Conservation (phyloP, 2,797 vertebrate genomes). For the Pseudocheirus occidentalis region DNA sequence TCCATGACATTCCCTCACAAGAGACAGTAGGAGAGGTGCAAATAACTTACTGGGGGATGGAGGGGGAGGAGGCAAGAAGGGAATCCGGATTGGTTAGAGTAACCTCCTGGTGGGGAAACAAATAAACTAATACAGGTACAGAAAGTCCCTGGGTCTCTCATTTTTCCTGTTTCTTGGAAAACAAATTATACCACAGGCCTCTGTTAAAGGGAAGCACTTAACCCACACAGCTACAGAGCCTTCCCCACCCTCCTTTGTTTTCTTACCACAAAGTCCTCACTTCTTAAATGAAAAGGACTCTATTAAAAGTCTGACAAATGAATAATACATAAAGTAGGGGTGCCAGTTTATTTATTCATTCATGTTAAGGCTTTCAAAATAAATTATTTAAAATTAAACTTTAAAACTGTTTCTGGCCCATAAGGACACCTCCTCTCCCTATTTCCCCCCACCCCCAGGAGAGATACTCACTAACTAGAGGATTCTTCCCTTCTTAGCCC, state of each 20-base stretch:
- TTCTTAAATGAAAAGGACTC: constrained; percentile 61
- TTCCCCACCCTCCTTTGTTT: constrained; percentile 32
- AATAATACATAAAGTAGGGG: constrained; percentile 69
- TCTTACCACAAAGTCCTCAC: constrained; percentile 33
- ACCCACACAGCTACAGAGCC: not conserved
- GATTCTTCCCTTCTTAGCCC: constrained; percentile 28
- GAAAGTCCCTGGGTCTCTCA: not conserved
- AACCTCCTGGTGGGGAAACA: not conserved
- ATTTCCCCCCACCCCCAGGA: not conserved
- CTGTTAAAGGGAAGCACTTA: not conserved
- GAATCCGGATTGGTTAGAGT: not conserved
- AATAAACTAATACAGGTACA: not conserved
- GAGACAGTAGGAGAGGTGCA: not conserved
- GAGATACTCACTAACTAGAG: constrained; percentile 7
- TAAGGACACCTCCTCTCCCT: not conserved
- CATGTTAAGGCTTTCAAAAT: constrained; percentile 64
- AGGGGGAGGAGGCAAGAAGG: not conserved
- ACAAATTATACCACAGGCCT: not conserved
- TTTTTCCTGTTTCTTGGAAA: not conserved
- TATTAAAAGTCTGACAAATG: constrained; percentile 61
- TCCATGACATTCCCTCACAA: not conserved
- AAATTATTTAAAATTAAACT: constrained; percentile 62
- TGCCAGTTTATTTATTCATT: constrained; percentile 67
- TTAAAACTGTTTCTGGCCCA: constrained; percentile 57
- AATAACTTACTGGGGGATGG: not conserved